phyloP scores from a whole-genome alignment of 2,797 vertebrate species.

The Typhlichthys eigenmanni region DNA sequence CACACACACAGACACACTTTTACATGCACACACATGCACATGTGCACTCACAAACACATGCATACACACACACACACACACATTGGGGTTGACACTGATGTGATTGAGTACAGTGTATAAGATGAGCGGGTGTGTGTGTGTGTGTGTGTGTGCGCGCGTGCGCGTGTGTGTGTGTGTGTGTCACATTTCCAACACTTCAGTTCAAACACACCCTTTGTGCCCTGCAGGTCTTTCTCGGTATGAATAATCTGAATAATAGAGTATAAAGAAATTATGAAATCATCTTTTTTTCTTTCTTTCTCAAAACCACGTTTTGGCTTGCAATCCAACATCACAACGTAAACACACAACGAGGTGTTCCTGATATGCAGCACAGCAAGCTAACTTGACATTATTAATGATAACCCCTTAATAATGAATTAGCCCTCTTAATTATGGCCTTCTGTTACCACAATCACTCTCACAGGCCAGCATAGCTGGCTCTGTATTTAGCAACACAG shows the following conservation, averaged over 20 bases:
- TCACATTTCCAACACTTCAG: conserved; percentile 17
- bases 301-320: too few species aligned
- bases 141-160: conserved; percentile 1
- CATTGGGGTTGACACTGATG: not conserved
- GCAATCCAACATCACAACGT: conserved; percentile 43
- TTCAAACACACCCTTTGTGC: conserved; percentile 8
- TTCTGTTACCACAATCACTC: conserved; percentile 40
- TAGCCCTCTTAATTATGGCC: conserved; percentile 37
- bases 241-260: conserved; percentile 34
- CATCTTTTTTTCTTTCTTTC: conserved; percentile 11
- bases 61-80: not conserved
- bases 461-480: conserved; percentile 30
- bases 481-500: conserved; percentile 30
- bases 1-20: conserved; percentile 12
- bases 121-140: not conserved
- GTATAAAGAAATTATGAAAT: not conserved
- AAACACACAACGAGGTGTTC: conserved; percentile 52
- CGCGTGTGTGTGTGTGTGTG: conserved; percentile 11
- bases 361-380: conserved; percentile 55
- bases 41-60: not conserved
- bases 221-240: conserved; percentile 26
- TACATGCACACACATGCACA: conserved; percentile 20
- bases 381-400: conserved; percentile 61
- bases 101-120: not conserved
- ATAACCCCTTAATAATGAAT: conserved; percentile 68